These are phyloP conservation scores for Myotis myotis DNA, from an alignment of 2,797 vertebrate genomes.

Conservation along the genomic window DNA sequence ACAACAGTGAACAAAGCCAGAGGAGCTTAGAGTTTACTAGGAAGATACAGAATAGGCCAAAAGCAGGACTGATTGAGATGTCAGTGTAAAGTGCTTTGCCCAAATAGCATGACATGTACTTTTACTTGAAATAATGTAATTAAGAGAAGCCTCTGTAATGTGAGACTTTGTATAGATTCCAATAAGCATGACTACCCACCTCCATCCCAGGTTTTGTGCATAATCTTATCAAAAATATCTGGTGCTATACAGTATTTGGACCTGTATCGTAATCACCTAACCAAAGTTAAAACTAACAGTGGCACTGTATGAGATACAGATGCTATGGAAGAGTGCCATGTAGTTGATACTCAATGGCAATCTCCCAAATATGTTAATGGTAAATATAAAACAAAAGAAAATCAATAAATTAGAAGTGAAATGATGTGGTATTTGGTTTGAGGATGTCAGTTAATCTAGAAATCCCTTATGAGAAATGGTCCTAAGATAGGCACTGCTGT, in stretches of 20 bases:
- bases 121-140: slow-evolving; percentile 14
- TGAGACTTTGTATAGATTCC: not conserved
- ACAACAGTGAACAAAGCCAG: not conserved
- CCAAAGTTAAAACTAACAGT: not conserved
- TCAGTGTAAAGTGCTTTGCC: not conserved
- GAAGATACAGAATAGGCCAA: not conserved
- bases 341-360: not conserved
- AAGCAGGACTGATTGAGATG: not conserved
- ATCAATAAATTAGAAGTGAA: not conserved
- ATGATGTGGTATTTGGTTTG: not conserved
- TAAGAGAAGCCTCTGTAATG: not conserved
- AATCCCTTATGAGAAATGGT: not conserved
- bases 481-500: not conserved
- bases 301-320: not conserved
- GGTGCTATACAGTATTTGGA: not conserved
- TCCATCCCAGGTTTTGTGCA: not conserved
- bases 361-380: not conserved
- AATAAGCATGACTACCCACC: not conserved
- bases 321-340: not conserved
- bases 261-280: not conserved
- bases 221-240: not conserved
- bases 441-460: slow-evolving; percentile 10
- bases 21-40: not conserved
- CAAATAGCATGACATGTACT: not conserved
- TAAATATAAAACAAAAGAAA: slow-evolving; percentile 1